Percentiles rank a stretch among this genome's conserved stretches.
Evolutionary conservation across 2,888 invertebrate genomes (phyloP).

Genomic region (Plutella xylostella): DNA sequence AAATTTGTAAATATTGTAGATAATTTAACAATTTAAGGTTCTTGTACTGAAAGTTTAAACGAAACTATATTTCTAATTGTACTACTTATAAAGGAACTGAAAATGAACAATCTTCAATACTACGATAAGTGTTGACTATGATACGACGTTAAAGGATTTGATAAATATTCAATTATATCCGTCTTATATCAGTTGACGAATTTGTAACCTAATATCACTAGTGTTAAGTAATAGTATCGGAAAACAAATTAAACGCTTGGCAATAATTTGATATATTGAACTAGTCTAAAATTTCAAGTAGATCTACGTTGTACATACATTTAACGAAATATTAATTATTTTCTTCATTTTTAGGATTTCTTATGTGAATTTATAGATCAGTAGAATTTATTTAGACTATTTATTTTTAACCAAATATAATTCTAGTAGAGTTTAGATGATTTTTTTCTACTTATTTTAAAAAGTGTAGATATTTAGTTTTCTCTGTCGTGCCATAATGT

Average conservation of each 20-base stretch:
- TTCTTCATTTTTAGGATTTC: no score
- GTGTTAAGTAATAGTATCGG: conserved; percentile 43
- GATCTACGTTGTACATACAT: no score
- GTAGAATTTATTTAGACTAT: no score
- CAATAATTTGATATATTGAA: conserved; percentile 57
- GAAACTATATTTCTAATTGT: neutral
- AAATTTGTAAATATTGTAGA: conserved; percentile 51
- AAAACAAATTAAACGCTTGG: conserved; percentile 58
- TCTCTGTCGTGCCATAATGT: conserved; percentile 58
- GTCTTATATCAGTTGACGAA: conserved; percentile 64
- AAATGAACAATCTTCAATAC: conserved; percentile 26
- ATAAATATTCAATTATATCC: conserved; percentile 54
- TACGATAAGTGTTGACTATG: conserved; percentile 41
- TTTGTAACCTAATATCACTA: conserved; percentile 64
- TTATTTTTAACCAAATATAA: no score
- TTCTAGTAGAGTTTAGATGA: no score
- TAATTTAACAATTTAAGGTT: conserved; percentile 20
- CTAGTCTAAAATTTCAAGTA: conserved; percentile 27
- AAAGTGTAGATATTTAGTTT: no score
- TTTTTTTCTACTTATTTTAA: no score
- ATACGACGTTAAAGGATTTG: conserved; percentile 60
- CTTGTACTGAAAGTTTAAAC: neutral
- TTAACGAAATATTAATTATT: no score
- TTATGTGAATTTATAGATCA: no score
- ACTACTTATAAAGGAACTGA: conserved; percentile 1